Base-by-base conservation (phyloP, 2,888 invertebrate species). In the Timema podura region DNA sequence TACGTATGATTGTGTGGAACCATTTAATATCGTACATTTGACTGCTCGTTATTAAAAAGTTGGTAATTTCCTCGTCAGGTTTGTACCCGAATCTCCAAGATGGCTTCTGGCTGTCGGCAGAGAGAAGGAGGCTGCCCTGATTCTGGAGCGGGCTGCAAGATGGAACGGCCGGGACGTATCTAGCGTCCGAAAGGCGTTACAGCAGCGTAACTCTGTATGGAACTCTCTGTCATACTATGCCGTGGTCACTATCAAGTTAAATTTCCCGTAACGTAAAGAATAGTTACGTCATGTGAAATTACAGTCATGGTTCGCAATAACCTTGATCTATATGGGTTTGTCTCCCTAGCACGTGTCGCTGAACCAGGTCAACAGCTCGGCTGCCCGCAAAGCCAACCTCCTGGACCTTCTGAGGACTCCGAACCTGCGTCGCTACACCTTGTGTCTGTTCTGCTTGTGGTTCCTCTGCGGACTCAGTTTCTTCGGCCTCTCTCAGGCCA, bases 11-110 rank as follows among this genome's bases (percentile, higher is more conserved):
- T n/a, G n/a, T n/a, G n/a, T n/a, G n/a, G n/a, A n/a, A n/a, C n/a
- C n/a, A n/a, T n/a, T n/a, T n/a, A n/a, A n/a, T n/a, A n/a, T n/a
- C n/a, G n/a, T n/a, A n/a, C n/a, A n/a, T n/a, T n/a, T n/a, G n/a
- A n/a, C n/a, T n/a, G n/a, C n/a, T n/a, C n/a, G n/a, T n/a, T n/a
- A n/a, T n/a, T n/a, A n/a, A n/a, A n/a, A n/a, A n/a, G n/a, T n/a
- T n/a, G n/a, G n/a, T n/a, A n/a, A n/a, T n/a, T n/a, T n/a, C n/a
- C n/a, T n/a, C n/a, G n/a, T 81, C 80, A 82, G 85, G 80, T 80
- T 82, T 64, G 77, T 88, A 75, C 84, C 86, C 0, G 89, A 89
- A 79, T 88, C 88, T 0, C 88, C 88, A 1, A 80, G 87, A 72
- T 89, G 89, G 88, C 79, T 88, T 47, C 75, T 88, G 69, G 86